phyloP scores from a whole-genome alignment of 1,140 invertebrate genomes.

The Meloidogyne hapla region DNA sequence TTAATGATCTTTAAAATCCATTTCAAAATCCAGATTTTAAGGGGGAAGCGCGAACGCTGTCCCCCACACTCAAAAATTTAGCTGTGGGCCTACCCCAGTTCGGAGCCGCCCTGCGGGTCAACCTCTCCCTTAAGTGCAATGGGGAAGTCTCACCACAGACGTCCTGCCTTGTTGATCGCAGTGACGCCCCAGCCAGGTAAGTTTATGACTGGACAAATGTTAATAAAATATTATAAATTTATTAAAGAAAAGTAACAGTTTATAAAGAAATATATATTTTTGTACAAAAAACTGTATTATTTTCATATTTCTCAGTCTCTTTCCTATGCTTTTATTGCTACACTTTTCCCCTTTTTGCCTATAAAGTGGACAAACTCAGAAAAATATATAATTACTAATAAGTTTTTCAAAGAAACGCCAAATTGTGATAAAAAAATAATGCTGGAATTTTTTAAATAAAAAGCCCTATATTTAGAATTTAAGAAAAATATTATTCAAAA shows the following conservation, averaged over 20 bases:
- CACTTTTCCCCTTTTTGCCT: not conserved
- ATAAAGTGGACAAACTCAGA: too few species aligned
- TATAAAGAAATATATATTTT: not conserved
- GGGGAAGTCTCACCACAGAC: constrained; percentile 30
- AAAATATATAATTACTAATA: too few species aligned
- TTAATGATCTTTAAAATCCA: too few species aligned
- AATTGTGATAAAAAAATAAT: too few species aligned
- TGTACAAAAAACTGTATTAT: not conserved
- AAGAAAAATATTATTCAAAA: too few species aligned
- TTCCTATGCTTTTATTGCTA: not conserved
- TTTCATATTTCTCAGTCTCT: not conserved
- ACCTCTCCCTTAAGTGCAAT: constrained; percentile 32
- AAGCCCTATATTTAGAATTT: too few species aligned
- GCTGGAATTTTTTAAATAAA: too few species aligned
- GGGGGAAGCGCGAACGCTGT: constrained; percentile 37
- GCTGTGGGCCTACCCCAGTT: constrained; percentile 34
- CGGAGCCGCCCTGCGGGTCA: constrained; percentile 32
- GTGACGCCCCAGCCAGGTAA: constrained; percentile 31
- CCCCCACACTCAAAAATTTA: constrained; percentile 33
- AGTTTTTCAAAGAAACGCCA: too few species aligned
- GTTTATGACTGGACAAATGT: constrained; percentile 19
- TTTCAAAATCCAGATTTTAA: not conserved
- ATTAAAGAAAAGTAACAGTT: not conserved
- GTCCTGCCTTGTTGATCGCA: constrained; percentile 27
- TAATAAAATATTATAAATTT: not conserved